Base-by-base conservation (phyloP, 2,797 vertebrate species). In the Pseudomugil gertrudae region DNA sequence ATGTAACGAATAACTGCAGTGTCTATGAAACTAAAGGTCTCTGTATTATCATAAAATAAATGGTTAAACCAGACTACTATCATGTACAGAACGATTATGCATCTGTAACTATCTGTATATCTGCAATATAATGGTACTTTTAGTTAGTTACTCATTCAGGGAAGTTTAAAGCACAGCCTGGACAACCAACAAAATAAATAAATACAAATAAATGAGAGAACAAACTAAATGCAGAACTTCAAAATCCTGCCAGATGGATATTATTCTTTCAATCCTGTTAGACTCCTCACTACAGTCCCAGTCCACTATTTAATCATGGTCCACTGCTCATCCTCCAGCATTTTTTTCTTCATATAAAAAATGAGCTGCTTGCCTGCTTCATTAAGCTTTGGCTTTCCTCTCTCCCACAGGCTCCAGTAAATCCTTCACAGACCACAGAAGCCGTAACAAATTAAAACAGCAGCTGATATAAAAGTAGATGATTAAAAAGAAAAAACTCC, bases 311-410 rank as follows among this genome's bases (percentile, higher is more conserved):
- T 40, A 54, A 17, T 58, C 32, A 9, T n/a, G 36, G 29, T 69
- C 17, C 43, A 62, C 3, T 21, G 9, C 51, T 76, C 47, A n/a
- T 40, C 40, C 7, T 64, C 29, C 24, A 33, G 55, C 15, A 59
- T 13, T 45, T 66, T 9, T 54, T 50, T 59, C 24, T 59, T 54
- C 15, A 50, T 40, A 29, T 40, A 57, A 48, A 48, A 56, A 21
- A 27, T 8, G 2, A 67, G 33, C 13, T 38, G 53, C 61, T 75
- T 69, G 54, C 74, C 61, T 66, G 61, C 43, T 48, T 56, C 47
- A 38, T 36, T 24, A 26, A 47, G 50, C 47, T 50, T n/a, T 26
- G 24, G 24, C 36, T 33, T 11, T 65, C 36, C 40, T 48, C 14
- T 48, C 14, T 56, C 45, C 59, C 38, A 62, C 23, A 33, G 11